Conservation (phyloP, 2,113 vertebrate genomes). For the Muscicapa adusta region DNA sequence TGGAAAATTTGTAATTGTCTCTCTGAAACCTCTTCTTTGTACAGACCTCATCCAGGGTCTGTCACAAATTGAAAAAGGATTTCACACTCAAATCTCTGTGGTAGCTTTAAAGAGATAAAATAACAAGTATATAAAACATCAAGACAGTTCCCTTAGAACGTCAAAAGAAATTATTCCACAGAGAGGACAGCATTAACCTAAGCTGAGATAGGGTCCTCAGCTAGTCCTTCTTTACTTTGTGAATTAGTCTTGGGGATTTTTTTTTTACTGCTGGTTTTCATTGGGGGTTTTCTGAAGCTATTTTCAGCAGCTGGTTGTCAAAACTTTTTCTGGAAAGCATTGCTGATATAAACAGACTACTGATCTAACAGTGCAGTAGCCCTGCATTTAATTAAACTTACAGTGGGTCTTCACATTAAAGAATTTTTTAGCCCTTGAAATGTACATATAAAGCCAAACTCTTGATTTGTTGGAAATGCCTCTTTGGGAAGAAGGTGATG, state of each 20-base stretch:
- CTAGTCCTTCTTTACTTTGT: not conserved
- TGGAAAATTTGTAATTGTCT: not conserved
- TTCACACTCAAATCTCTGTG: slow-evolving; percentile 4
- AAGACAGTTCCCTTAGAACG: not conserved
- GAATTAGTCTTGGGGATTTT: slow-evolving; percentile 32
- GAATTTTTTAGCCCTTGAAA: not conserved
- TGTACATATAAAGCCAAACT: not conserved
- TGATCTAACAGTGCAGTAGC: not conserved
- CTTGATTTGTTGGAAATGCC: not conserved
- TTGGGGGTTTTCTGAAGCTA: not conserved
- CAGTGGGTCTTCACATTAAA: not conserved
- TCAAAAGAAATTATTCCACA: slow-evolving; percentile 32
- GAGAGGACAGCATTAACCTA: not conserved
- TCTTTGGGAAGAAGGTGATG: not conserved
- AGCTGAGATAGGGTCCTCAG: not conserved
- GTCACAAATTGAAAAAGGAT: not conserved
- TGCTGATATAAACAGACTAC: not conserved
- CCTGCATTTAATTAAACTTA: not conserved
- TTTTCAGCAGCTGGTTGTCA: slow-evolving; percentile 14
- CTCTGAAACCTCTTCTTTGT: not conserved
- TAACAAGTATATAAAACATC: not conserved
- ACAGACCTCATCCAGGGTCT: not conserved
- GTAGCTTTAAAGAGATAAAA: slow-evolving; percentile 2
- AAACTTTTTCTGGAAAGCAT: not conserved
- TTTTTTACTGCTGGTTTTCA: not conserved